Base-by-base conservation (phyloP, 1,140 invertebrate genomes). In the Cydia amplana region DNA sequence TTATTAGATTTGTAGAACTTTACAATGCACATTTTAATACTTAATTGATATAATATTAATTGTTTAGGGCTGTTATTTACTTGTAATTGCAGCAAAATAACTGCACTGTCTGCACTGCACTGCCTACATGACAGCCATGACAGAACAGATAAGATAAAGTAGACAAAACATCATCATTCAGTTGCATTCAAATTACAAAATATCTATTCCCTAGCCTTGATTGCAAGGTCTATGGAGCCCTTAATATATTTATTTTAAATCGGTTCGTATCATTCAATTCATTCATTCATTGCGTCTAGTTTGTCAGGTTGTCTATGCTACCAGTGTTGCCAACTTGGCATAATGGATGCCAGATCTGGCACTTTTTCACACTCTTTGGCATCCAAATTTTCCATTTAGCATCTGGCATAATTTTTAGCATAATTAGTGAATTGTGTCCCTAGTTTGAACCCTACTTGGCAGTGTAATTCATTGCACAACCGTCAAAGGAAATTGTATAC, bases 1-100 rank as follows among this genome's bases (percentile, higher is more conserved):
- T 75, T 67, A 23, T 75, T 67, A 23, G 6, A 14, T 63, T 23
- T 40, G 16, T 67, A 5, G 18, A 51, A 73, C 25, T 46, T 46
- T 18, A 18, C 49, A n/a, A 1, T 55, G 7, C 14, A 18, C n/a
- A 55, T 60, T 23, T 60, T 12, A 60, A 60, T 9, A 20, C 18
- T 10, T 7, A 60, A 51, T 51, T 51, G 4, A 51, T 51, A 60
- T 18, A 60, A 60, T 20, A 60, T 51, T 60, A 5, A 60, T 12
- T 60, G 55, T 23, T 23, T 23, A 51, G n/a, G 7, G n/a, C 5
- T 51, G n/a, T 51, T 51, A 51, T 51, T 51, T 51, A 51, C n/a
- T 18, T 3, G n/a, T 51, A 51, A 51, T 14, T 51, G n/a, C 49
- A 51, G 49, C 49, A 51, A 51, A 51, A 18, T 51, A 18, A 51